Evolutionary conservation across 1,140 invertebrate genomes (phyloP), one percentile per base, ranked within the genome.

Genomic region (Harpegnathos saltator): DNA sequence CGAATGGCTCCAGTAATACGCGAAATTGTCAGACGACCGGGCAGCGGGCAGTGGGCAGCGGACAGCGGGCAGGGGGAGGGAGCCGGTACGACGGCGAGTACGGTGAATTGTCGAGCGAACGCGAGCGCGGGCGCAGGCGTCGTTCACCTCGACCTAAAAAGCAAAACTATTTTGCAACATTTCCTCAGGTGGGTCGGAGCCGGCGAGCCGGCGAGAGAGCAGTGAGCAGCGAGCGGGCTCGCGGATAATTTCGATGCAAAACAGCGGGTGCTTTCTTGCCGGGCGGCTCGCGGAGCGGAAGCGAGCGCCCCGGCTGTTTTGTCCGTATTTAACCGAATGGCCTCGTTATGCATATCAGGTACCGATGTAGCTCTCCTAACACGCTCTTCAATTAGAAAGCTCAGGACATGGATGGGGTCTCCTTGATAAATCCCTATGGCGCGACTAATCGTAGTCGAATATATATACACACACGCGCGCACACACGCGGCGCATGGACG

Each of bases 311-410:
- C 17, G 33, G 12, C 66, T 84, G 86, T 84, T 87, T 82, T 87
- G 81, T 87, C 81, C 73, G 84, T 72, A 73, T 84, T 84, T 84
- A 87, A 85, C 75, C 69, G 72, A 87, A 88, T 74, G 85, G 87
- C 63, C 85, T 88, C 71, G 85, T 88, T 87, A 87, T 88, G 86
- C 85, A 88, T 88, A 87, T 87, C 63, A 74, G 69, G 33, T 58
- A 61, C 54, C 33, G 44, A 75, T 62, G 68, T 68, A 68, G 69
- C 52, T 14, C 14, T 61, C 72, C 83, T 78, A 82, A 83, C 87
- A 83, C 44, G 78, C 68, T 74, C 62, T 74, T 85, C 83, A 77
- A 89, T 89, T 88, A 89, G 74, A 88, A 69, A 56, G 17, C 77
- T 52, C 54, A 65, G 58, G n/a, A 48, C 56, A 61, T 59, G n/a